phyloP scores from a whole-genome alignment of 2,797 vertebrate genomes.

The Pantherophis alleghaniensis region DNA sequence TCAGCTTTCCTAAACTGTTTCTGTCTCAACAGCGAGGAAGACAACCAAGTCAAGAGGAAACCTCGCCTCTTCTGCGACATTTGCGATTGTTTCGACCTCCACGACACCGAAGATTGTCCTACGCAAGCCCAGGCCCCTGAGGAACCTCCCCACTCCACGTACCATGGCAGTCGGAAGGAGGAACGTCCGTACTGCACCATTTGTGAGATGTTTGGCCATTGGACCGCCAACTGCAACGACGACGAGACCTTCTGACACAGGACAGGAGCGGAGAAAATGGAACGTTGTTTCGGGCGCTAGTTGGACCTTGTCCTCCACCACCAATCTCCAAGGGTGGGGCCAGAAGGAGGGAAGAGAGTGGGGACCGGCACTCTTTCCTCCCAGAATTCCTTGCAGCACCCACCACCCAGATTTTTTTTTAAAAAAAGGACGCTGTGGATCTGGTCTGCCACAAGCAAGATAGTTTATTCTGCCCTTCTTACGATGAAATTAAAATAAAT shows the following conservation, averaged over 20 bases:
- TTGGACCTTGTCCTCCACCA: conserved; percentile 5
- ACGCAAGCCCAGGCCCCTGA: conserved; percentile 90
- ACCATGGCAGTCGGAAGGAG: conserved; percentile 82
- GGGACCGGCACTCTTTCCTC: conserved; percentile 17
- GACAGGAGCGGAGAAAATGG: accelerated
- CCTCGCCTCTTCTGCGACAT: conserved; percentile 98
- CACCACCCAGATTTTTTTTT: neutral
- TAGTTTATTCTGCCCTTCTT: conserved; percentile 42
- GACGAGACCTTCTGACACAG: conserved; percentile 89
- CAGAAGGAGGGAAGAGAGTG: conserved; percentile 39
- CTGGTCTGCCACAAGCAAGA: conserved; percentile 56
- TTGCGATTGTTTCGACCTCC: conserved; percentile 95
- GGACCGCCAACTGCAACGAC: conserved; percentile 89
- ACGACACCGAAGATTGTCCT: conserved; percentile 96
- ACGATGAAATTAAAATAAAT: conserved; percentile 56
- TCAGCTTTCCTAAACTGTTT: neutral
- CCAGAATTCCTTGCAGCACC: neutral
- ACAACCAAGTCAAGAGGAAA: conserved; percentile 83
- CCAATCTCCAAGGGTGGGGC: conserved; percentile 57
- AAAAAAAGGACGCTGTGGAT: conserved; percentile 36
- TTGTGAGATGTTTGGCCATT: conserved; percentile 94
- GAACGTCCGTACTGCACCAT: conserved; percentile 94
- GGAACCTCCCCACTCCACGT: conserved; percentile 85
- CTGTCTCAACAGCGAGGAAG: conserved; percentile 70
- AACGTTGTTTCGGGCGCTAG: accelerated